These are phyloP conservation scores for Heliocidaris tuberculata DNA, from an alignment of 35 echinoderm and acorn worm species.

Conservation along the genomic window DNA sequence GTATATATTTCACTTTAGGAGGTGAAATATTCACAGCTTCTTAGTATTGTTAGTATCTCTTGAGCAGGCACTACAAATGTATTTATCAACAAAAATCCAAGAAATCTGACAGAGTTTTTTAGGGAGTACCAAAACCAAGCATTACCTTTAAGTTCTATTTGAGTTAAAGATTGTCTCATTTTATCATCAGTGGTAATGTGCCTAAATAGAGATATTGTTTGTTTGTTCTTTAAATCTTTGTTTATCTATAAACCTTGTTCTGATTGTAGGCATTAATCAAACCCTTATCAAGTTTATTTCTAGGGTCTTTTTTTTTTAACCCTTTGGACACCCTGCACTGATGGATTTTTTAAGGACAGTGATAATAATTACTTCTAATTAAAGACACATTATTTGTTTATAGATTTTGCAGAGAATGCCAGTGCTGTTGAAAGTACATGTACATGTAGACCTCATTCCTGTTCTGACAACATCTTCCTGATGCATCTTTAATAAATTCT, in stretches of 20 bases:
- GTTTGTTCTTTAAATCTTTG: background rate
- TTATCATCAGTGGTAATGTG: background rate
- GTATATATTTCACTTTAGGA: no score
- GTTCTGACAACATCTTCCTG: no score
- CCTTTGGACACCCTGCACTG: background rate
- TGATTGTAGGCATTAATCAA: background rate
- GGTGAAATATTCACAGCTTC: no score
- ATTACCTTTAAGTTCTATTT: background rate
- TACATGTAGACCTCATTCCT: no score
- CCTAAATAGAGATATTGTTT: background rate
- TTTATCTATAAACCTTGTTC: background rate
- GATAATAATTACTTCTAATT: background rate
- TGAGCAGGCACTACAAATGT: no score
- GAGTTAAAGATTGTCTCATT: background rate
- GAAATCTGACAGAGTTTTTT: no score
- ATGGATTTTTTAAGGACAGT: background rate
- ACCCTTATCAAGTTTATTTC: background rate
- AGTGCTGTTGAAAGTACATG: no score
- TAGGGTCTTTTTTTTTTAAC: background rate
- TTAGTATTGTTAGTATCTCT: no score
- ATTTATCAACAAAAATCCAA: no score
- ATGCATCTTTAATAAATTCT: no score
- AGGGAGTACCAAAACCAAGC: no score
- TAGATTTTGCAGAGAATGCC: no score
- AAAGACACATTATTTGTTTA: background rate